Evolutionary conservation across 2,888 invertebrate species (phyloP), one percentile per base, ranked within the genome.

Genomic region (Drosophila anomalata): DNA sequence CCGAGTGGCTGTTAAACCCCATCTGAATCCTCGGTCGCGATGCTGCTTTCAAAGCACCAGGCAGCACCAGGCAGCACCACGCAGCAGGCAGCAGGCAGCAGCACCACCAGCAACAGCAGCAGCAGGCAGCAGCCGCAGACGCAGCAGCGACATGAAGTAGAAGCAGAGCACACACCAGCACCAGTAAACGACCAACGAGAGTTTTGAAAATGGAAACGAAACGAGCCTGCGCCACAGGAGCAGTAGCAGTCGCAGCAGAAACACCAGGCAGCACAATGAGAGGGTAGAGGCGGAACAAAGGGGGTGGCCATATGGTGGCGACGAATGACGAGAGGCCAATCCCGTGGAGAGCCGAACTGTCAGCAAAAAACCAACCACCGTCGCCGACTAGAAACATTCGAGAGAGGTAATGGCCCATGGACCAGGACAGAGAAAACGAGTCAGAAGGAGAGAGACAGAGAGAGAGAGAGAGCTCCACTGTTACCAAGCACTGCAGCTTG

Each of bases 1-100:
- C 92, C 92, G 92, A 91, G 92, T 92, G 92, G 89, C 92, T 91
- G 91, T 90, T 90, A 92, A 92, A 92, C 92, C 92, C 92, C 92
- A 92, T 92, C 92, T 92, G 92, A 92, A 91, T 92, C 92, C 91
- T 89, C 87, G 88, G 88, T 88, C 75, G 63, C 84, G 86, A 81
- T 77, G 80, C 87, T 79, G 82, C 66, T 53, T 66, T 41, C 69
- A 22, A 57, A 53, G 20, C 46, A 24, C 36, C 36, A 69, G 71
- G 73, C 47, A 50, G 55, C 54, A 65, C 22, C 36, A 36, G 36
- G 60, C 73, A 58, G 70, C 61, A 62, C n/a, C n/a, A n/a, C n/a
- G 55, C 54, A 65, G 17, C 36, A 36, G 36, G 60, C 73, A 58
- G 70, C 61, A 62, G 75, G 67, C 72, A 69, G 62, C 75, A 72